Percentiles rank a stretch among this genome's conserved stretches.
phyloP scores from a whole-genome alignment of 2,797 vertebrate species.

The Sparidentex hasta region DNA sequence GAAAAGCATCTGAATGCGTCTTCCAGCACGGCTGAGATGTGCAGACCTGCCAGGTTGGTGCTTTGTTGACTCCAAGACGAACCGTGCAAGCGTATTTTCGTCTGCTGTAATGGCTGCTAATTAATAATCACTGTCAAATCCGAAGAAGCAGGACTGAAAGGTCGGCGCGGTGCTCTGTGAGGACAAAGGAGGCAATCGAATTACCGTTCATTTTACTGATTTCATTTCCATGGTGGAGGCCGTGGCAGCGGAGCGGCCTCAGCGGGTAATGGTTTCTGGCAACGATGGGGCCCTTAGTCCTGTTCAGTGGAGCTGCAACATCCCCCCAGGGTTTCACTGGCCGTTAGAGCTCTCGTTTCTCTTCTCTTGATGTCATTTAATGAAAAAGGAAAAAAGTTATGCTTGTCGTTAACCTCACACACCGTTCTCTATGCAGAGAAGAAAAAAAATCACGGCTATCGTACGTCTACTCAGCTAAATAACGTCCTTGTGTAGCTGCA shows the following conservation, averaged over 20 bases:
- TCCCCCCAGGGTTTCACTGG: slow-evolving; percentile 75
- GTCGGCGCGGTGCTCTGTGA: slow-evolving; percentile 34
- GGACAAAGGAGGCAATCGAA: slow-evolving; percentile 70
- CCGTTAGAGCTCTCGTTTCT: slow-evolving; percentile 62
- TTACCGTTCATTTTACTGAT: slow-evolving; percentile 72
- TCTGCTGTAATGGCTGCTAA: slow-evolving; percentile 39
- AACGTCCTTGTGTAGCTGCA: slow-evolving; percentile 42
- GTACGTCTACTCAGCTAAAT: slow-evolving; percentile 32
- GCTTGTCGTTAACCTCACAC: slow-evolving; percentile 57
- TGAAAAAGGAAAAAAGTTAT: slow-evolving; percentile 45
- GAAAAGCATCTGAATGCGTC: background rate
- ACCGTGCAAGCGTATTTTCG: slow-evolving; percentile 6
- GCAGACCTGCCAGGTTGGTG: background rate
- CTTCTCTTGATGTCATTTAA: slow-evolving; percentile 71
- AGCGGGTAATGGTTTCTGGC: slow-evolving; percentile 79
- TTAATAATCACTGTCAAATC: slow-evolving; percentile 61
- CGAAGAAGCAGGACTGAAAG: slow-evolving; percentile 33
- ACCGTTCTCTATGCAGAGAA: slow-evolving; percentile 49
- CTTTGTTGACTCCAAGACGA: slow-evolving; percentile 33
- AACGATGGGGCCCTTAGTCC: slow-evolving; percentile 80
- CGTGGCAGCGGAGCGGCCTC: slow-evolving; percentile 47
- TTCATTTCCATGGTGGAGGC: slow-evolving; percentile 65
- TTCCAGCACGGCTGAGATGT: background rate
- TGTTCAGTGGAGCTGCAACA: slow-evolving; percentile 84
- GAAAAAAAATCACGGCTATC: slow-evolving; percentile 12